Evolutionary conservation across 1,140 invertebrate species (phyloP), one percentile per base, ranked within the genome.

Genomic region (Eumeta japonica): DNA sequence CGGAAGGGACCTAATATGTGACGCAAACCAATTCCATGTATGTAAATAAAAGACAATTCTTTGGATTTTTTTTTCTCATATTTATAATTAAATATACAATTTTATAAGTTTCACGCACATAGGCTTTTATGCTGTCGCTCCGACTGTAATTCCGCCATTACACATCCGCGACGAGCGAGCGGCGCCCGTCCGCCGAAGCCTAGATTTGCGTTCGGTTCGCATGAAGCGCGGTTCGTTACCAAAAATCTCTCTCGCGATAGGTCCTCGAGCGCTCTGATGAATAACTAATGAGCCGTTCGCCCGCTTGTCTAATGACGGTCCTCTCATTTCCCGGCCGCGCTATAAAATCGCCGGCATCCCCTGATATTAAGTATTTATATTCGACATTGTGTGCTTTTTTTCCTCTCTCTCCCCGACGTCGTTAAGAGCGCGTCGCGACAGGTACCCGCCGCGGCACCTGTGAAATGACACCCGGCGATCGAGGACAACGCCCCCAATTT

Each of bases 401-500:
- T 30, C 28, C 13, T 13, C 13, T 24, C n/a, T 24, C n/a, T 7
- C 7, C 20, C n/a, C 20, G 20, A 24, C 20, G 12, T 30, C 28
- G 28, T 30, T 30, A 30, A 30, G 28, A 30, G 28, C 13, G 28
- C 10, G 28, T 14, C 28, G 7, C 9, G 28, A 30, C 28, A 30
- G 28, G 28, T 30, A 30, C n/a, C n/a, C n/a, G n/a, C n/a, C n/a
- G n/a, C n/a, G n/a, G n/a, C 28, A 30, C 28, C 28, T 30, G 28
- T 30, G 13, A 30, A 30, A 13, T 24, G 20, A n/a, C n/a, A n/a
- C 20, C 20, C 20, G 5, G 5, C n/a, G 5, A n/a, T 24, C 5
- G 20, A 5, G 20, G 20, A 5, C 20, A 24, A 7, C 20, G 20
- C 20, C n/a, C 5, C n/a, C n/a, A 7, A 7, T n/a, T n/a, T 24